These are phyloP conservation scores for Oreocharis arfaki DNA, from an alignment of 2,113 vertebrate species.

Conservation along the genomic window DNA sequence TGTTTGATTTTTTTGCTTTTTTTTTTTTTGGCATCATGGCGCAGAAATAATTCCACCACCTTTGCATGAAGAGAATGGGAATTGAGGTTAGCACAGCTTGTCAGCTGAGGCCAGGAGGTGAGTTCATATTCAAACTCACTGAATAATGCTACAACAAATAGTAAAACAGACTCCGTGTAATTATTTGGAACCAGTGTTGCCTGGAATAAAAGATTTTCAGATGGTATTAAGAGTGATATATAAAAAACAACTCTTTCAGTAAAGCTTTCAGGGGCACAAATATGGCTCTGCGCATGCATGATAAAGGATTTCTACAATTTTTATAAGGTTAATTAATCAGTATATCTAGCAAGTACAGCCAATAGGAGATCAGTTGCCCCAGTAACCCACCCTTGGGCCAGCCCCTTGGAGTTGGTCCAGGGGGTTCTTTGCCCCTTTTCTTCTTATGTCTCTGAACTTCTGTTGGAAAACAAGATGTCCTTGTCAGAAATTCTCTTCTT, in stretches of 20 bases:
- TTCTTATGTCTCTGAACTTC: background rate
- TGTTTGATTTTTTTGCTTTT: too few relatives aligned
- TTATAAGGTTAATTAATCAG: background rate
- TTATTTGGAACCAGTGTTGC: background rate
- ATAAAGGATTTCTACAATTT: background rate
- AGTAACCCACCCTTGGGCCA: background rate
- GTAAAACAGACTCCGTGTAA: background rate
- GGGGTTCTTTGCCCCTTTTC: background rate
- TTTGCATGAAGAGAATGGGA: background rate
- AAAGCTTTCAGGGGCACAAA: background rate
- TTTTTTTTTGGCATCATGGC: background rate
- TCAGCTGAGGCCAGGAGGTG: background rate
- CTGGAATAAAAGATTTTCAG: background rate
- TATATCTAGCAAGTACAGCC: too few relatives aligned
- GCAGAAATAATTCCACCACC: background rate
- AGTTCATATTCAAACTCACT: background rate
- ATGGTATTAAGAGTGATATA: background rate
- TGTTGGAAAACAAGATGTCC: background rate
- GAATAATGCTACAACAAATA: background rate
- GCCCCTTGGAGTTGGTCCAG: too few relatives aligned
- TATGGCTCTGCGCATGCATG: accelerated
- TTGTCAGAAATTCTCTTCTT: background rate
- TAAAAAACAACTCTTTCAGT: background rate
- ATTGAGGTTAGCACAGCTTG: background rate
- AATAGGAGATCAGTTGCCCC: background rate